Evolutionary conservation across 2,888 invertebrate genomes (phyloP).

Genomic region (Cheilosia variabilis): DNA sequence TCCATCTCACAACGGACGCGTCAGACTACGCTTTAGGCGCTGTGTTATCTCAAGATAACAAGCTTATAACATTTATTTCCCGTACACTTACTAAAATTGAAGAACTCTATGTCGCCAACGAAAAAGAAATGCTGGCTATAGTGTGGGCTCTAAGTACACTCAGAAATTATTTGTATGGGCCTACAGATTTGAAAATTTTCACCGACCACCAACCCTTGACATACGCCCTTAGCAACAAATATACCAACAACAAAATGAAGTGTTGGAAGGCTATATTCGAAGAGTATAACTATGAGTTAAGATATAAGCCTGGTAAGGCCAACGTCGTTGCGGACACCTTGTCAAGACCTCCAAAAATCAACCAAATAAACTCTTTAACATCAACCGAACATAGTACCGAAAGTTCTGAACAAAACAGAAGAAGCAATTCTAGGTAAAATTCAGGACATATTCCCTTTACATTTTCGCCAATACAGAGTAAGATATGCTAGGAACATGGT

Average conservation of each 20-base stretch:
- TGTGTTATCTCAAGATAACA: background rate
- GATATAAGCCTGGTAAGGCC: no score
- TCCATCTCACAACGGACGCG: background rate
- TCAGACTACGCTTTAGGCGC: background rate
- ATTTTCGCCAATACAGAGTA: constrained; percentile 15
- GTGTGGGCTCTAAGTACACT: constrained; percentile 8
- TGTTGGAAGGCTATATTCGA: no score
- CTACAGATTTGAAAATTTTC: background rate
- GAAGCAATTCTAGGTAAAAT: background rate
- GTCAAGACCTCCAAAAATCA: no score
- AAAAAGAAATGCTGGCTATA: constrained; percentile 18
- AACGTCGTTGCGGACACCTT: no score
- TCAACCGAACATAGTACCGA: background rate
- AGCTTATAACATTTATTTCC: constrained; percentile 2
- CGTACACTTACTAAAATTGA: background rate
- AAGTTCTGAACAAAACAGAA: constrained; percentile 8
- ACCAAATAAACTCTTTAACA: no score
- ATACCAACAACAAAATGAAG: no score
- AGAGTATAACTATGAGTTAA: no score
- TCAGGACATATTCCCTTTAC: constrained; percentile 18
- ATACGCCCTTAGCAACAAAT: no score
- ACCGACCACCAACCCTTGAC: background rate
- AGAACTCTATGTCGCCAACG: constrained; percentile 9
- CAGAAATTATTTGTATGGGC: background rate
- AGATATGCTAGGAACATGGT: background rate